A percentile compares a stretch with the other conserved stretches of the same genome.
Evolutionary conservation across 35 echinoderm and acorn worm species (phyloP).

Genomic region (Stichopus chloronotus): DNA sequence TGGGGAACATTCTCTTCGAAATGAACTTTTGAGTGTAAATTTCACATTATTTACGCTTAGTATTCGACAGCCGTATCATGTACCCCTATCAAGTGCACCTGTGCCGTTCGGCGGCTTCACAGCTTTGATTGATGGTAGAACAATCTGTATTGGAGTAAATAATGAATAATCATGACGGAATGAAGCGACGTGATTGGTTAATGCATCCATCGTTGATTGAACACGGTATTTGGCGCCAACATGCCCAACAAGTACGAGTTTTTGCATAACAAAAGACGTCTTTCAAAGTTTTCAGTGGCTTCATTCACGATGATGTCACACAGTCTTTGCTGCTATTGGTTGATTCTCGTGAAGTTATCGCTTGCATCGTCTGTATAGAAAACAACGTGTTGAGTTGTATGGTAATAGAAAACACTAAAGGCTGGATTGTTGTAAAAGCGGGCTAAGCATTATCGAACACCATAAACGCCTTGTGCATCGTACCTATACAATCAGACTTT

Average conservation of each 20-base stretch:
- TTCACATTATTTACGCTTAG: constrained; percentile 35
- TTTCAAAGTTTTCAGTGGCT: constrained; percentile 43
- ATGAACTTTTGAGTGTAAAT: background rate
- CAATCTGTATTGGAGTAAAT: background rate
- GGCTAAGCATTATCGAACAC: constrained; percentile 55
- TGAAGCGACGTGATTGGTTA: constrained; percentile 7
- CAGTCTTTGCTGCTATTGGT: constrained; percentile 18
- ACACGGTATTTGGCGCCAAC: constrained; percentile 56
- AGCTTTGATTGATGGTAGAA: constrained; percentile 48
- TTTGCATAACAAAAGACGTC: constrained; percentile 47
- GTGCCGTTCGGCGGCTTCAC: constrained; percentile 40
- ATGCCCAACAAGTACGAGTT: constrained; percentile 21
- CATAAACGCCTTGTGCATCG: constrained; percentile 64
- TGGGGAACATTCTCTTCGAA: background rate
- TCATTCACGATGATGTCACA: constrained; percentile 51
- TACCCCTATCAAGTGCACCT: constrained; percentile 46
- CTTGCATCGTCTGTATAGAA: constrained; percentile 23
- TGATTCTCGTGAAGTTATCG: constrained; percentile 41
- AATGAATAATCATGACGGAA: constrained; percentile 53
- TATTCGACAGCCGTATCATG: background rate
- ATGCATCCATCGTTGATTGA: constrained; percentile 19
- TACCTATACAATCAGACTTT: constrained; percentile 63
- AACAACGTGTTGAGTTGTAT: constrained; percentile 33
- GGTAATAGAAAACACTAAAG: constrained; percentile 48
- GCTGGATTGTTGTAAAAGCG: constrained; percentile 58